Percentiles rank a stretch among this genome's conserved stretches.
Evolutionary conservation across 2,113 vertebrate species (phyloP).

Genomic region (Donacobius atricapilla): DNA sequence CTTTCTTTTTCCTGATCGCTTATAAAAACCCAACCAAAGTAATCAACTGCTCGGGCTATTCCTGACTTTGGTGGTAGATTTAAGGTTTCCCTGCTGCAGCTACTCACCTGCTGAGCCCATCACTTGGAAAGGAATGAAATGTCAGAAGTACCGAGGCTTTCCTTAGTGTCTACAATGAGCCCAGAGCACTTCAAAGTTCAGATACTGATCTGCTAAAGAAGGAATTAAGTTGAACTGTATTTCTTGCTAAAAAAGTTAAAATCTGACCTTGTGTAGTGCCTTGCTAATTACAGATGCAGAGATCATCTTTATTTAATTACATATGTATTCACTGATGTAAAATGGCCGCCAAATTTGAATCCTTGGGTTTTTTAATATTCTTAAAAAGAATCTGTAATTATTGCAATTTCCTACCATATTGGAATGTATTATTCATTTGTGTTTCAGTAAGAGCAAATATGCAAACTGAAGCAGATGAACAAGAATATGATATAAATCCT

Average conservation of each 20-base stretch:
- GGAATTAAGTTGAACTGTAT: not conserved
- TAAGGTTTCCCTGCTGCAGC: not conserved
- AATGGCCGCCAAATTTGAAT: not conserved
- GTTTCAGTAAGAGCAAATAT: not conserved
- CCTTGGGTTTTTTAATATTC: not conserved
- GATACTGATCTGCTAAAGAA: not conserved
- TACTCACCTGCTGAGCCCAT: not conserved
- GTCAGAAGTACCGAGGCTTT: not conserved
- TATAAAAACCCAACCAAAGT: not conserved
- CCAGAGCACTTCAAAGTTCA: not conserved
- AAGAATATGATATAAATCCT: conserved; percentile 33
- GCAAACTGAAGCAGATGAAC: conserved; percentile 19
- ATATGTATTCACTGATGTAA: not conserved
- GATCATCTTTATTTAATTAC: conserved; percentile 36
- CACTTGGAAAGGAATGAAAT: not conserved
- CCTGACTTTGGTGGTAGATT: not conserved
- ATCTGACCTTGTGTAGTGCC: not conserved
- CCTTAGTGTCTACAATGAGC: not conserved
- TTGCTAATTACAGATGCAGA: conserved; percentile 1
- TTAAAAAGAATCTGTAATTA: conserved; percentile 29
- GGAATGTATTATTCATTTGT: conserved; percentile 29
- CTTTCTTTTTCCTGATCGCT: not conserved
- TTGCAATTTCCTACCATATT: not conserved
- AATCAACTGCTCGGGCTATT: not conserved
- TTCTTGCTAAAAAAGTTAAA: not conserved